Evolutionary conservation across 2,888 invertebrate species (phyloP).

Genomic region (Carterocephalus palaemon): DNA sequence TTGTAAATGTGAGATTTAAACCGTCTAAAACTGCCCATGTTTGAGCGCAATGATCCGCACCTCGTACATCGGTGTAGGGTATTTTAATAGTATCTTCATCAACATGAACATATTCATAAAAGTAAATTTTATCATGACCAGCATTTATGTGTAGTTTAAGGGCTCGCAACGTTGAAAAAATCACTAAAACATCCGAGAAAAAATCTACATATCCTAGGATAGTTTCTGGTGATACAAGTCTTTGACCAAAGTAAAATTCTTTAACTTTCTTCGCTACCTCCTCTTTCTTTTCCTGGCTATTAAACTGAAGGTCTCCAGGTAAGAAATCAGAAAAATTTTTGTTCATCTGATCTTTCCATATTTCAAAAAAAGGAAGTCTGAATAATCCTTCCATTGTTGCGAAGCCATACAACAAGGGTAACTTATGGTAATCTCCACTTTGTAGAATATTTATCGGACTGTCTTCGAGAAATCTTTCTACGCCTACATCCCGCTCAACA

Average conservation of each 20-base stretch:
- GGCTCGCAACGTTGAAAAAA: constrained; percentile 36
- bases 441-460: constrained; percentile 42
- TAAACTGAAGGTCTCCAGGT: constrained; percentile 41
- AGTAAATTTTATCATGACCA: constrained; percentile 37
- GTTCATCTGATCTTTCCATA: constrained; percentile 43
- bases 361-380: constrained; percentile 35
- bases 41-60: constrained; percentile 41
- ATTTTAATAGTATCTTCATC: constrained; percentile 35
- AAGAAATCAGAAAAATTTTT: constrained; percentile 50
- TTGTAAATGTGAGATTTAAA: constrained; percentile 7
- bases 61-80: constrained; percentile 34
- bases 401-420: constrained; percentile 46
- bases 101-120: constrained; percentile 44
- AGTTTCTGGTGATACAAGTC: constrained; percentile 30
- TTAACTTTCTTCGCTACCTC: constrained; percentile 35
- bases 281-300: constrained; percentile 31
- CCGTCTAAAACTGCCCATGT: constrained; percentile 28
- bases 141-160: constrained; percentile 31
- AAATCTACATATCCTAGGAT: constrained; percentile 33
- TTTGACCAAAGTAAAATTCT: constrained; percentile 43
- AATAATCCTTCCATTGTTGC: constrained; percentile 41
- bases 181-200: constrained; percentile 48
- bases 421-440: constrained; percentile 33
- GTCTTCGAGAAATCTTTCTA: constrained; percentile 39
- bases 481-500: constrained; percentile 32